phyloP scores from a whole-genome alignment of 2,888 invertebrate species.

The Cephus nigrinus region DNA sequence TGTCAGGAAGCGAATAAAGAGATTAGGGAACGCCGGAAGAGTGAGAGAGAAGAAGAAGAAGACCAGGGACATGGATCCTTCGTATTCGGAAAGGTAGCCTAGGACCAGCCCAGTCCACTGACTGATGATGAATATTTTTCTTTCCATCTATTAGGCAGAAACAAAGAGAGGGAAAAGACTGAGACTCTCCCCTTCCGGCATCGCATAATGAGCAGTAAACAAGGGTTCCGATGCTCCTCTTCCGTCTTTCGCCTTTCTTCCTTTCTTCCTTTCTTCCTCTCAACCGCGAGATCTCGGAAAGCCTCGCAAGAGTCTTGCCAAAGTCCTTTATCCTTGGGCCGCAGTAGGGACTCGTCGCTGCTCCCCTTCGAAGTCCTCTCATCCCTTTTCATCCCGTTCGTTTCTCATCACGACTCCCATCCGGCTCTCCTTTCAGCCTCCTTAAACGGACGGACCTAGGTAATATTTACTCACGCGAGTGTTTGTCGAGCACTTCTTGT shows the following conservation, averaged over 20 bases:
- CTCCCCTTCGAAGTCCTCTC: background rate
- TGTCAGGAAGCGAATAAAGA: too few relatives aligned
- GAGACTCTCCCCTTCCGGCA: conserved; percentile 42
- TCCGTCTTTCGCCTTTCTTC: conserved; percentile 21
- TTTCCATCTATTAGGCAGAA: conserved; percentile 7
- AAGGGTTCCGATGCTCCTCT: conserved; percentile 36
- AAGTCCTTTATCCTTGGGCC: conserved; percentile 4
- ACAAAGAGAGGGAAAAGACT: conserved; percentile 15
- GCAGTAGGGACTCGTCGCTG: conserved; percentile 25
- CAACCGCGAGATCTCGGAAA: background rate
- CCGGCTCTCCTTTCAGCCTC: conserved; percentile 11
- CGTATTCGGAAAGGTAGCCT: too few relatives aligned
- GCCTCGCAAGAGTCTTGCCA: too few relatives aligned
- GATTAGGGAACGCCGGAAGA: too few relatives aligned
- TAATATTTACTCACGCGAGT: conserved; percentile 53
- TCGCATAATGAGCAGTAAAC: conserved; percentile 62
- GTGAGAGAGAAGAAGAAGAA: too few relatives aligned
- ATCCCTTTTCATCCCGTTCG: conserved; percentile 22
- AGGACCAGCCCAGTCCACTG: too few relatives aligned
- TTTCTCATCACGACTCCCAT: conserved; percentile 11
- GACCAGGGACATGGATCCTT: too few relatives aligned
- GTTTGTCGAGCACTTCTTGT: conserved; percentile 59
- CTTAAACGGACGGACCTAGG: conserved; percentile 49
- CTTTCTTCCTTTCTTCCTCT: conserved; percentile 29
- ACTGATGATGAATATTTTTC: background rate